Percentiles rank a stretch among this genome's conserved stretches.
phyloP scores from a whole-genome alignment of 2,797 vertebrate species.

The Sylvia borin region DNA sequence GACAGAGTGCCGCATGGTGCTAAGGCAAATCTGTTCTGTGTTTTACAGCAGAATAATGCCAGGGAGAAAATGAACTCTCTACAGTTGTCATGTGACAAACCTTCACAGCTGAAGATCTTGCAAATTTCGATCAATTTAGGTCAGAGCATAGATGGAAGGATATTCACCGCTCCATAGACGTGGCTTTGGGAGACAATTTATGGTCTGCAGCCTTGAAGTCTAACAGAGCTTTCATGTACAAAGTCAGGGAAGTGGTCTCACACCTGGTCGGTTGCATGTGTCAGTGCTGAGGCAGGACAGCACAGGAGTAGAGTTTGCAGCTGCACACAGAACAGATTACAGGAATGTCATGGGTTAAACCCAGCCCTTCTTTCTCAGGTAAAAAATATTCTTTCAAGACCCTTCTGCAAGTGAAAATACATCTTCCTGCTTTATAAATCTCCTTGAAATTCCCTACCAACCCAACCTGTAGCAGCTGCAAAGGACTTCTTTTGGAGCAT shows the following conservation, averaged over 20 bases:
- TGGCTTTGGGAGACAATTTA: neutral
- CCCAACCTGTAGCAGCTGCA: rapidly evolving
- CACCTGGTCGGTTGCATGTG: neutral
- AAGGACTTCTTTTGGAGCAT: neutral
- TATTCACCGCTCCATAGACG: neutral
- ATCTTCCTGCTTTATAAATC: neutral
- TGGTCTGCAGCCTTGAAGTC: neutral
- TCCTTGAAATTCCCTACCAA: neutral
- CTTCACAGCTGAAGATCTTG: neutral
- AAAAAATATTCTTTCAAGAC: neutral
- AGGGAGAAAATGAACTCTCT: neutral
- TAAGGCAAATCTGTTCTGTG: neutral
- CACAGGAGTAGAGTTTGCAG: neutral
- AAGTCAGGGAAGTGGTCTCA: neutral
- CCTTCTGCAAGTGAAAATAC: neutral
- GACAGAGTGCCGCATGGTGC: neutral
- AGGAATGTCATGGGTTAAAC: neutral
- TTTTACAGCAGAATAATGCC: neutral
- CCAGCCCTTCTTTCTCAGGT: neutral
- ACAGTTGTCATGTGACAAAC: neutral
- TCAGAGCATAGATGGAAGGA: neutral
- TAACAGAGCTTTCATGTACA: neutral
- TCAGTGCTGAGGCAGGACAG: neutral
- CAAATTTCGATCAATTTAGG: neutral
- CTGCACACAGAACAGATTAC: neutral